A percentile compares a stretch with the other conserved stretches of the same genome.
Conservation (phyloP, 2,888 invertebrate genomes). For the Rotaria socialis region DNA sequence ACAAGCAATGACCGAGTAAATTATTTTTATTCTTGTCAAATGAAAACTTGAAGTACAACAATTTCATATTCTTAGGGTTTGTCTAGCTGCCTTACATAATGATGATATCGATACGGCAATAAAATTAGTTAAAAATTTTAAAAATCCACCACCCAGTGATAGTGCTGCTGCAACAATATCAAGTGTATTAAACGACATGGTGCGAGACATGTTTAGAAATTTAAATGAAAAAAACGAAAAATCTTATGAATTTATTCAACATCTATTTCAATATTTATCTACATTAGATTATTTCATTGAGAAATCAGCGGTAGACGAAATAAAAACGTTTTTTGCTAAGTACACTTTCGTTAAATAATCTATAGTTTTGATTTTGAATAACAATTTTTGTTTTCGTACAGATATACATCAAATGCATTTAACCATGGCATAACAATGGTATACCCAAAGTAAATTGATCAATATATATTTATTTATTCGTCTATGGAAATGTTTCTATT, state of each 20-base stretch:
- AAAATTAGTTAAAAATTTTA: background rate
- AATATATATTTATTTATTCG: background rate
- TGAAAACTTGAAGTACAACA: background rate
- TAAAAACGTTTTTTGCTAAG: background rate
- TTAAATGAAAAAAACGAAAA: background rate
- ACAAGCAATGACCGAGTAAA: background rate
- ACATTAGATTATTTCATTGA: conserved; percentile 9
- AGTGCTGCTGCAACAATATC: conserved; percentile 3
- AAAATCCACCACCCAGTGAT: background rate
- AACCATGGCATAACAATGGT: background rate
- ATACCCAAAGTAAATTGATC: background rate
- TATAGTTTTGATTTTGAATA: background rate
- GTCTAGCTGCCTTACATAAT: background rate
- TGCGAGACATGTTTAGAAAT: background rate
- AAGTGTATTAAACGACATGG: background rate
- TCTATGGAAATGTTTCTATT: background rate
- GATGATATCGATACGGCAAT: background rate
- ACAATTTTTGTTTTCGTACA: background rate
- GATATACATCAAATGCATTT: background rate
- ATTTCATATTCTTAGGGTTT: background rate
- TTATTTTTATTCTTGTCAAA: background rate
- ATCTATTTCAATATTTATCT: background rate
- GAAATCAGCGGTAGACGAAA: background rate
- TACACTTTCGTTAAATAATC: background rate
- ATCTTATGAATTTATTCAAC: background rate